phyloP scores from a whole-genome alignment of 2,888 invertebrate species.

The Heliconius ethilla region DNA sequence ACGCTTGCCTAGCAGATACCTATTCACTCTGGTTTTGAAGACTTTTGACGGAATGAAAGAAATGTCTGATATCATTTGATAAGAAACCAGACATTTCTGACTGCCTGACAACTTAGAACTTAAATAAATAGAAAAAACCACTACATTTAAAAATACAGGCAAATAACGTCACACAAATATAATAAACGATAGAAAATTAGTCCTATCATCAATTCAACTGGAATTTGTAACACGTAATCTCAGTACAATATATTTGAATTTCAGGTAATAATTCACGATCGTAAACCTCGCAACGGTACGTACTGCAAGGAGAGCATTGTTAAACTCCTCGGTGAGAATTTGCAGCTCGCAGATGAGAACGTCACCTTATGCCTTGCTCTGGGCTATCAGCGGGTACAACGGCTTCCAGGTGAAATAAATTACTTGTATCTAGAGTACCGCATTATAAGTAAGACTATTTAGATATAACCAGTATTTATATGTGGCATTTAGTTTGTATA shows the following conservation, averaged over 20 bases:
- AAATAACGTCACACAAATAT: not conserved
- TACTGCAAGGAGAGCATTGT: slow-evolving; percentile 78
- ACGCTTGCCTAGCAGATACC: too few relatives aligned
- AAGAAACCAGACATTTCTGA: not conserved
- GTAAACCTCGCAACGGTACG: slow-evolving; percentile 76
- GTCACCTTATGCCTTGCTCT: slow-evolving; percentile 75
- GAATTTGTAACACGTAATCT: slow-evolving; percentile 28
- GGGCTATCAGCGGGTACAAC: slow-evolving; percentile 77
- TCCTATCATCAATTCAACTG: not conserved
- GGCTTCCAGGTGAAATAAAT: slow-evolving; percentile 67
- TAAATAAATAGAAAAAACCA: not conserved
- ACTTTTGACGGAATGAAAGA: not conserved
- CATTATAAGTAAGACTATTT: slow-evolving; percentile 2
- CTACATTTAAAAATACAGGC: not conserved
- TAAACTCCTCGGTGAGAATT: slow-evolving; percentile 74
- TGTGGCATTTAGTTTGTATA: not conserved
- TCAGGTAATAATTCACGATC: slow-evolving; percentile 77
- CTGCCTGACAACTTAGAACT: not conserved
- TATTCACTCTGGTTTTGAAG: too few relatives aligned
- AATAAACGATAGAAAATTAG: not conserved
- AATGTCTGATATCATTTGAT: not conserved
- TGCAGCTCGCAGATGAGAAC: slow-evolving; percentile 76
- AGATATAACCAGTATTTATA: slow-evolving; percentile 15
- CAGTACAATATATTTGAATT: slow-evolving; percentile 42
- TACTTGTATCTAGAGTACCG: slow-evolving; percentile 22